Evolutionary conservation across 2,113 vertebrate species (phyloP).

Genomic region (Gadus chalcogrammus): DNA sequence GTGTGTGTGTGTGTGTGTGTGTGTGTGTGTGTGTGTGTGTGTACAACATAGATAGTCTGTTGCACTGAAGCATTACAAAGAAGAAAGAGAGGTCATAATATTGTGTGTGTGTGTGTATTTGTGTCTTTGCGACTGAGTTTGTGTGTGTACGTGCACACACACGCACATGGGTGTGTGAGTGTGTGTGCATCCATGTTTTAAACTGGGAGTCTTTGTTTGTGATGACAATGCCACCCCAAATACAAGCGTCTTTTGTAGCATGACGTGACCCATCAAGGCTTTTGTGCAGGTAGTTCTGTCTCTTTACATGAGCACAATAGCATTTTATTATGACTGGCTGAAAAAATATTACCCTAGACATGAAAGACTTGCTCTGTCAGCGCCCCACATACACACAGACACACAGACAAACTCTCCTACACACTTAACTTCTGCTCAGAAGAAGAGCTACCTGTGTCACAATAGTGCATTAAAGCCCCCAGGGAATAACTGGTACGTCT

Average conservation of each 20-base stretch:
- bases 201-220: background rate
- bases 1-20: no score
- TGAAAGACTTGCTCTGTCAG: conserved; percentile 52
- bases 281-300: conserved; percentile 38
- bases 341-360: conserved; percentile 44
- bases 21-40: no score
- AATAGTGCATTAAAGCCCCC: conserved; percentile 47
- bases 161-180: no score
- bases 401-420: no score
- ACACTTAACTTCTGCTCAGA: background rate
- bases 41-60: background rate
- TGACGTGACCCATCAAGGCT: no score
- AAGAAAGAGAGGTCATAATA: background rate
- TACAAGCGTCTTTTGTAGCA: background rate
- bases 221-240: background rate
- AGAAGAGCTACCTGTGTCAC: conserved; percentile 50
- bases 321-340: conserved; percentile 59
- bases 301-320: conserved; percentile 48
- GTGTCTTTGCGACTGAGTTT: no score
- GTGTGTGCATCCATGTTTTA: no score
- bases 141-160: no score
- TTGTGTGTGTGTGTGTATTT: no score
- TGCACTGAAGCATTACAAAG: conserved; percentile 29
- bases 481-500: conserved; percentile 23
- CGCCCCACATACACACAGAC: conserved; percentile 3